phyloP scores from a whole-genome alignment of 2,113 vertebrate genomes.

The Antennarius striatus region DNA sequence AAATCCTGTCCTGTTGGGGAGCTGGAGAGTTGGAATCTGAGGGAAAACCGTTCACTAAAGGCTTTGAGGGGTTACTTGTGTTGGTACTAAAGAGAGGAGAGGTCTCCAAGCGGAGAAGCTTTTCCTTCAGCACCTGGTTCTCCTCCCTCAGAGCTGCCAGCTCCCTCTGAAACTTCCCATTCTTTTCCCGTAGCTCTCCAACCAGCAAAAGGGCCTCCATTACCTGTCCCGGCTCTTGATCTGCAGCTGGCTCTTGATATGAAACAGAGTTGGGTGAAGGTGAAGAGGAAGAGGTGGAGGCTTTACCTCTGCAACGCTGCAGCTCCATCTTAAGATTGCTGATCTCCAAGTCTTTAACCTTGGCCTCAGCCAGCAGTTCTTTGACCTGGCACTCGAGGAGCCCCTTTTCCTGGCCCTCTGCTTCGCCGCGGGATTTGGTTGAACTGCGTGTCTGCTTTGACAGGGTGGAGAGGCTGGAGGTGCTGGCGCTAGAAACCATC shows the following conservation, averaged over 20 bases:
- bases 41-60: slow-evolving; percentile 60
- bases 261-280: slow-evolving; percentile 62
- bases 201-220: slow-evolving; percentile 80
- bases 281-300: slow-evolving; percentile 60
- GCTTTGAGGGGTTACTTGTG: slow-evolving; percentile 71
- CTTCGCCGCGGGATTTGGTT: slow-evolving; percentile 83
- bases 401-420: slow-evolving; percentile 82
- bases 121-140: slow-evolving; percentile 89
- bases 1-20: slow-evolving; percentile 46
- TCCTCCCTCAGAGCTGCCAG: slow-evolving; percentile 87
- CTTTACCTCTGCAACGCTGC: slow-evolving; percentile 84
- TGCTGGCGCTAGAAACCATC: slow-evolving; percentile 86
- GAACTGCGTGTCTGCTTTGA: slow-evolving; percentile 83
- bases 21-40: slow-evolving; percentile 47
- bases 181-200: slow-evolving; percentile 87
- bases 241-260: slow-evolving; percentile 63
- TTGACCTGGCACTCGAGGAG: slow-evolving; percentile 90
- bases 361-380: slow-evolving; percentile 92
- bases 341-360: slow-evolving; percentile 94
- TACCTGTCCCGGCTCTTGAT: slow-evolving; percentile 49
- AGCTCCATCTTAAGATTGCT: slow-evolving; percentile 89
- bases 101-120: slow-evolving; percentile 83
- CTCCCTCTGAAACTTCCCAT: slow-evolving; percentile 87
- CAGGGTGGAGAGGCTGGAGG: slow-evolving; percentile 85
- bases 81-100: slow-evolving; percentile 80